These are phyloP conservation scores for Rhinogobio ventralis DNA, from an alignment of 2,797 vertebrate species.

Conservation along the genomic window DNA sequence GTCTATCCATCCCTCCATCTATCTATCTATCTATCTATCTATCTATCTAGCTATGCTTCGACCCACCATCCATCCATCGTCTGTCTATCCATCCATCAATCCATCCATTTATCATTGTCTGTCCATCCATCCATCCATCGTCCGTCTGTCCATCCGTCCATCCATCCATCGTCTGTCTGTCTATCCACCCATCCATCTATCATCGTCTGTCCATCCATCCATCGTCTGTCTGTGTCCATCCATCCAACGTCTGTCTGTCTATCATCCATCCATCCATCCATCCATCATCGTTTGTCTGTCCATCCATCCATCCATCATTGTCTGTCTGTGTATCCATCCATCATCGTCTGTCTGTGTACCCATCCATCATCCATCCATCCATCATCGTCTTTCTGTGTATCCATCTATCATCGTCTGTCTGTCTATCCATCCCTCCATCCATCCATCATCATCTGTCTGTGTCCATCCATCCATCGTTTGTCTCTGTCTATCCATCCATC, in stretches of 20 bases:
- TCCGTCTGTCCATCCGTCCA: rapidly evolving
- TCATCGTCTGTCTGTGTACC: too few relatives aligned
- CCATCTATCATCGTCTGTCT: too few relatives aligned
- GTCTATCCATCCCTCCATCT: too few relatives aligned
- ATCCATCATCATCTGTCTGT: rapidly evolving
- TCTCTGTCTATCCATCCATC: rapidly evolving
- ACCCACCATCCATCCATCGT: not conserved
- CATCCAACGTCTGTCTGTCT: too few relatives aligned
- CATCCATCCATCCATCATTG: too few relatives aligned
- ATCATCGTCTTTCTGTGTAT: rapidly evolving
- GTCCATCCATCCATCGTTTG: rapidly evolving
- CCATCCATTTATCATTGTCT: not conserved
- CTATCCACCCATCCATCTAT: rapidly evolving
- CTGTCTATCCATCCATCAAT: not conserved
- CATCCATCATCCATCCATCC: rapidly evolving
- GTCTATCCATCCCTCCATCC: rapidly evolving
- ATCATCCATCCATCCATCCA: too few relatives aligned
- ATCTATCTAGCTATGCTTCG: rapidly evolving
- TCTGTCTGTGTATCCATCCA: too few relatives aligned
- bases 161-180: not conserved
- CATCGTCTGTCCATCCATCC: too few relatives aligned
- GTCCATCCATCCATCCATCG: too few relatives aligned
- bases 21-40: rapidly evolving
- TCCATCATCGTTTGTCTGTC: not conserved
- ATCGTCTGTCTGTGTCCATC: too few relatives aligned